Evolutionary conservation across 92 coral and sea anemone genomes (phyloP), one percentile per base, ranked within the genome.

Genomic region (Zoanthus solanderi): DNA sequence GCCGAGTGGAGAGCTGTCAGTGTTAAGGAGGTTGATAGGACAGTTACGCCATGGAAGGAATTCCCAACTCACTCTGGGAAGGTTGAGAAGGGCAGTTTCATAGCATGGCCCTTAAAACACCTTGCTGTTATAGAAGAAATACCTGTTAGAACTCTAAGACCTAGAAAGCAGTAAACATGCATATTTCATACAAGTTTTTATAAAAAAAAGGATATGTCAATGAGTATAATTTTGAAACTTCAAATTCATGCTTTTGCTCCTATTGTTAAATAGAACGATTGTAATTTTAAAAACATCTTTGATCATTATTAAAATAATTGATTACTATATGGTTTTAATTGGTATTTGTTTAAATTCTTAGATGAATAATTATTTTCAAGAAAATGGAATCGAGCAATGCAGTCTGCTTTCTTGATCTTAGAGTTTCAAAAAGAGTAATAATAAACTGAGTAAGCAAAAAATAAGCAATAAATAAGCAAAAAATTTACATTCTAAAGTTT

Each of bases 21-120:
- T 66, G 72, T 66, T 6, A 18, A 66, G 28, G 72, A 66, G 34
- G 18, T 66, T 66, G 32, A 66, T 66, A n/a, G 32, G 9, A 66
- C 17, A 29, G 75, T 86, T 18, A 58, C 56, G 83, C 84, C 84
- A 3, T 86, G 89, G 89, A 71, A 75, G 42, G 89, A 86, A 17
- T 86, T 52, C 63, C 89, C 89, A 56, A 75, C 73, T 18, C 89
- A 86, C 32, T 86, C 89, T 18, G 84, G 63, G 37, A 58, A 28
- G 30, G 89, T 86, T 37, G 84, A 76, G 67, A 86, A 86, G 63
- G 89, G 67, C 29, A 76, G 83, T 58, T 86, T 75, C 45, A n/a
- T 76, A 46, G 84, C 87, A 12, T 83, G 87, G 87, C 78, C 87
- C n/a, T 13, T 57, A 57, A 57, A 57, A 57, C 65, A 57, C 65